Evolutionary conservation across 2,797 vertebrate genomes (phyloP).

Genomic region (Hybognathus amarus): DNA sequence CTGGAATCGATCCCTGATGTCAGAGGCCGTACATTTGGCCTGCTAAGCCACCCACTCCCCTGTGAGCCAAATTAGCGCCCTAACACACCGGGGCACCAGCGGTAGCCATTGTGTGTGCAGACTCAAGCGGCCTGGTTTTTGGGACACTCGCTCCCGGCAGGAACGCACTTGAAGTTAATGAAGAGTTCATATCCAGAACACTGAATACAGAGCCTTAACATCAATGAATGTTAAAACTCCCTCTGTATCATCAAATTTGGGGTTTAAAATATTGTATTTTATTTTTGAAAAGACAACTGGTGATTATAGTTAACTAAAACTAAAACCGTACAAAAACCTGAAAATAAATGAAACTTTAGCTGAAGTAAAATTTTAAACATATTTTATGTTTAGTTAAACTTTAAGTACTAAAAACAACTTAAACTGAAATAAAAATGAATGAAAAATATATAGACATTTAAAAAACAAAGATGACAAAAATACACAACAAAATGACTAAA

Average conservation of each 20-base stretch:
- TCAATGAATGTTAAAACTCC: neutral
- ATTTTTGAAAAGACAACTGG: no score
- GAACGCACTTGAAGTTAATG: constrained; percentile 46
- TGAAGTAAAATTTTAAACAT: neutral
- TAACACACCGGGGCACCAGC: constrained; percentile 56
- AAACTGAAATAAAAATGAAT: neutral
- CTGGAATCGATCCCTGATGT: constrained; percentile 75
- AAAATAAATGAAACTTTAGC: neutral
- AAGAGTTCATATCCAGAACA: constrained; percentile 35
- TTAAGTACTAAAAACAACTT: neutral
- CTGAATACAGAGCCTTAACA: constrained; percentile 42
- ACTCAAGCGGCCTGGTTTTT: neutral
- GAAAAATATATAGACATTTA: neutral
- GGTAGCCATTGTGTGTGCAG: constrained; percentile 42
- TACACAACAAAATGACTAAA: neutral
- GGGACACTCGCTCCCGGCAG: constrained; percentile 15
- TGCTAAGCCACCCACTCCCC: constrained; percentile 62
- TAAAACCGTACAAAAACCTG: neutral
- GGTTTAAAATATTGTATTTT: neutral
- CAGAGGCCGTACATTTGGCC: constrained; percentile 74
- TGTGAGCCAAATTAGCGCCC: constrained; percentile 67
- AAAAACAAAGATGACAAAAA: no score
- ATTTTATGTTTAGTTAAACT: neutral
- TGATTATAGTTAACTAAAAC: no score
- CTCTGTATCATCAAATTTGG: neutral